Evolutionary conservation across 2,113 vertebrate genomes (phyloP), one percentile per base, ranked within the genome.

Genomic region (Antidorcas marsupialis): DNA sequence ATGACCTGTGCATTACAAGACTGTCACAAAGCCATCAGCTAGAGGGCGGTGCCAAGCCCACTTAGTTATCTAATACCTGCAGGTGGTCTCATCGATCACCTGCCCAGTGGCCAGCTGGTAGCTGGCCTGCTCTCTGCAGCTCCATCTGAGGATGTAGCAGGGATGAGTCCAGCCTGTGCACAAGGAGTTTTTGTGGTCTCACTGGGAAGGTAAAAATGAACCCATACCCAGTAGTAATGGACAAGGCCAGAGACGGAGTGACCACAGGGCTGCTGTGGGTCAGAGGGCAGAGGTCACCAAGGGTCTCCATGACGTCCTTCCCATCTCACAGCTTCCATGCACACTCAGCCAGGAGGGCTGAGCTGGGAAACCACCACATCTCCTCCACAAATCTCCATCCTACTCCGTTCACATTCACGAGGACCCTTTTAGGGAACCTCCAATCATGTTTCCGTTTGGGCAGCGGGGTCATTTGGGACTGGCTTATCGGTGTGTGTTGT

Each of bases 201-300:
- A 11, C 5, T 45, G 45, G 57, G 47, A 45, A 62, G 30, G 81
- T 36, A 10, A 62, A 53, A 36, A 19, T 3, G 59, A 71, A 39
- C 16, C 12, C 10, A 39, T 3, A 25, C 1, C 16, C 21, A 27
- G 0, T 1, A 10, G n/a, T 11, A 33, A 12, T 21, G 0, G 0
- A 52, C 59, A 85, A 30, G 12, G 21, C 53, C 81, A 81, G 27
- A 3, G 2, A 4, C 25, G 25, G 5, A 28, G 39, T 2, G 28
- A 23, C 55, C 39, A 6, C 59, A n/a, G 50, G 36, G 59, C n/a
- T 86, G 39, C 87, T 33, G 39, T 11, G 45, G 15, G 45, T 2
- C 89, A 76, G 82, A 39, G 16, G 83, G 27, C 57, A n/a, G 21
- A 43, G 36, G 59, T 16, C 21, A 33, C 76, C 78, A 50, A 2